A percentile compares a stretch with the other conserved stretches of the same genome.
phyloP scores from a whole-genome alignment of 2,797 vertebrate genomes.

The Prunella strophiata region DNA sequence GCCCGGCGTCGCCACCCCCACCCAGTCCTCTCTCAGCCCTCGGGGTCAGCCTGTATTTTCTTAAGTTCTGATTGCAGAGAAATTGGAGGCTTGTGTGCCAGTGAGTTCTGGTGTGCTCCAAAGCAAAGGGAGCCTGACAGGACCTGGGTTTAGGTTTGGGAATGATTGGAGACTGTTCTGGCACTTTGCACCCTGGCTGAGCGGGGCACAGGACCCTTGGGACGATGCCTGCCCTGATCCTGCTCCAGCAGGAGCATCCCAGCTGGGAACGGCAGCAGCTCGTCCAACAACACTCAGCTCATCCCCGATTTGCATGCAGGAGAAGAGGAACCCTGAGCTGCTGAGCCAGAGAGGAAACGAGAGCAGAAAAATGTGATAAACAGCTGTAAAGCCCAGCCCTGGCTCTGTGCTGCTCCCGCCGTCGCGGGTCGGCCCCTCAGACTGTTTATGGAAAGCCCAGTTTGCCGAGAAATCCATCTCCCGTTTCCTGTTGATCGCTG shows the following conservation, averaged over 20 bases:
- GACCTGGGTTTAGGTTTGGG: not conserved
- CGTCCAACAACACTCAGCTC: rapidly evolving
- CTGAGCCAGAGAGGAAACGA: constrained; percentile 6
- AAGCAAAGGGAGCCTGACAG: not conserved
- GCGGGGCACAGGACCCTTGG: not conserved
- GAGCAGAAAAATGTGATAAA: constrained; percentile 54
- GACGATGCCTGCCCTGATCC: not conserved
- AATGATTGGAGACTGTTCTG: not conserved
- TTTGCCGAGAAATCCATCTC: constrained; percentile 73
- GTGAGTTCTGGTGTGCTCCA: not conserved
- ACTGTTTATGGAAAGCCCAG: constrained; percentile 72
- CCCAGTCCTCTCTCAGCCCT: not conserved
- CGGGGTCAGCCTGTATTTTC: constrained; percentile 59
- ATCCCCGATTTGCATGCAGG: rapidly evolving
- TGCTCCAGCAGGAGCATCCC: not conserved
- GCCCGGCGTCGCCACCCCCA: rapidly evolving
- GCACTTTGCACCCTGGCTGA: not conserved
- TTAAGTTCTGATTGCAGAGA: constrained; percentile 58
- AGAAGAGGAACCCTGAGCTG: not conserved
- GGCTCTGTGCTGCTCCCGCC: constrained; percentile 41
- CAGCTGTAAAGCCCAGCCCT: constrained; percentile 40
- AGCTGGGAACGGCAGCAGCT: not conserved
- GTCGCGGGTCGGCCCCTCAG: constrained; percentile 59
- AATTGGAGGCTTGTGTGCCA: constrained; percentile 39
- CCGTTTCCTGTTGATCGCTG: constrained; percentile 70